Percentiles rank a stretch among this genome's conserved stretches.
These are phyloP conservation scores for Sinodicranocentrus sp. DNA, from an alignment of 2,888 invertebrate genomes.

Conservation along the genomic window DNA sequence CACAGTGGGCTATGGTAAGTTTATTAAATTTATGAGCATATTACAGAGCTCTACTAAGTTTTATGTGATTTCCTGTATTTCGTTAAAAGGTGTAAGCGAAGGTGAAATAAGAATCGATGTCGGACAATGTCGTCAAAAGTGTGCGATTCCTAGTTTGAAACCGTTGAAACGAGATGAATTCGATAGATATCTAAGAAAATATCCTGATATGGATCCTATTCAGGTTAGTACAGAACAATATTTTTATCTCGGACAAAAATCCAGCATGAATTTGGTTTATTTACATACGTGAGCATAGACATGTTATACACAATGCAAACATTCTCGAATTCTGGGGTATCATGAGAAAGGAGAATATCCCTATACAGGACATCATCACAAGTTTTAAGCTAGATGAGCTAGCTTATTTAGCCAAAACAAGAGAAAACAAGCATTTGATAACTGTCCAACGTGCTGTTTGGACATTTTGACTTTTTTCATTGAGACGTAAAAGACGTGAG, in stretches of 20 bases:
- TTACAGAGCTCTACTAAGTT: no score
- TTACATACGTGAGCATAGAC: no score
- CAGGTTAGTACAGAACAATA: conserved; percentile 63
- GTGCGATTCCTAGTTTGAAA: conserved; percentile 51
- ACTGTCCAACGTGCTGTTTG: no score
- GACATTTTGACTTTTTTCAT: no score
- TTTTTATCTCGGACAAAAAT: no score
- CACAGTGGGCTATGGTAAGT: conserved; percentile 75
- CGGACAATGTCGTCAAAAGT: conserved; percentile 72
- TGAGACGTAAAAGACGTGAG: no score
- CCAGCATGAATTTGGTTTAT: no score
- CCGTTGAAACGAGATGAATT: conserved; percentile 74
- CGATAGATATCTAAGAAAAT: conserved; percentile 72
- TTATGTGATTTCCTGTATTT: not conserved
- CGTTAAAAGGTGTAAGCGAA: conserved; percentile 71
- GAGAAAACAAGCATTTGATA: no score
- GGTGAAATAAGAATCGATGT: conserved; percentile 71
- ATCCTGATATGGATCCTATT: conserved; percentile 74
- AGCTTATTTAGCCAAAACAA: no score
- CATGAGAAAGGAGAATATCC: not conserved
- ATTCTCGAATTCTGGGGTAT: not conserved
- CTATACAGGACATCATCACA: no score
- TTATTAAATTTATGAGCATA: not conserved
- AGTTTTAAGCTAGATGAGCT: no score
- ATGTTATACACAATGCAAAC: no score